These are phyloP conservation scores for Polia nebulosa DNA, from an alignment of 2,888 invertebrate species.

Conservation along the genomic window DNA sequence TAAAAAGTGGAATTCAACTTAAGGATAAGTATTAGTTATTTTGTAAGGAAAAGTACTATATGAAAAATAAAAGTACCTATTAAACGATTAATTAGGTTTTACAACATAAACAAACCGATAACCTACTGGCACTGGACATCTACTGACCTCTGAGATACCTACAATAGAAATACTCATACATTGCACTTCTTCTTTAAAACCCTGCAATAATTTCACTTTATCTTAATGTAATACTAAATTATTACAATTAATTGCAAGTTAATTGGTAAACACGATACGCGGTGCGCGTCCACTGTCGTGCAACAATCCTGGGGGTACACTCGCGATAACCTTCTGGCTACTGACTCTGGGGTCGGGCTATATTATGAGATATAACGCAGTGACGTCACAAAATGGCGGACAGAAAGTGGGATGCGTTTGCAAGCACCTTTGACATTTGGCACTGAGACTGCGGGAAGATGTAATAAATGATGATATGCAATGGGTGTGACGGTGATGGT, in stretches of 20 bases:
- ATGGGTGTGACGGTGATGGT: constrained; percentile 18
- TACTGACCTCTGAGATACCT: constrained; percentile 29
- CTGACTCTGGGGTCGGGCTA: constrained; percentile 65
- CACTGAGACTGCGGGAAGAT: constrained; percentile 14
- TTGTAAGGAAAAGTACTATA: constrained; percentile 37
- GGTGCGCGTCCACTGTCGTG: constrained; percentile 32
- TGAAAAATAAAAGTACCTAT: constrained; percentile 20
- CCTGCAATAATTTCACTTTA: constrained; percentile 26
- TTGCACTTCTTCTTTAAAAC: constrained; percentile 8
- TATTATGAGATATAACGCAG: constrained; percentile 56
- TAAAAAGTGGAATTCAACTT: neutral
- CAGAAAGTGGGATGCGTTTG: constrained; percentile 49
- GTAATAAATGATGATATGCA: constrained; percentile 21
- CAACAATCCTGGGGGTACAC: constrained; percentile 63
- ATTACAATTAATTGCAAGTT: constrained; percentile 49
- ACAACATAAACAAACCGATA: constrained; percentile 39
- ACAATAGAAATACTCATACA: constrained; percentile 17
- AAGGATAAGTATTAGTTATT: neutral
- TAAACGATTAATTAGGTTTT: constrained; percentile 28
- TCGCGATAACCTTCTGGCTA: constrained; percentile 61
- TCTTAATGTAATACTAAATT: constrained; percentile 49
- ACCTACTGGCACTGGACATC: constrained; percentile 35
- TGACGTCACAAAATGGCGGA: constrained; percentile 60
- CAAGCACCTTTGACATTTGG: constrained; percentile 52
- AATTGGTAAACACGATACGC: constrained; percentile 54